Conservation (phyloP, 2,113 vertebrate species). For the Saguinus imperator region DNA sequence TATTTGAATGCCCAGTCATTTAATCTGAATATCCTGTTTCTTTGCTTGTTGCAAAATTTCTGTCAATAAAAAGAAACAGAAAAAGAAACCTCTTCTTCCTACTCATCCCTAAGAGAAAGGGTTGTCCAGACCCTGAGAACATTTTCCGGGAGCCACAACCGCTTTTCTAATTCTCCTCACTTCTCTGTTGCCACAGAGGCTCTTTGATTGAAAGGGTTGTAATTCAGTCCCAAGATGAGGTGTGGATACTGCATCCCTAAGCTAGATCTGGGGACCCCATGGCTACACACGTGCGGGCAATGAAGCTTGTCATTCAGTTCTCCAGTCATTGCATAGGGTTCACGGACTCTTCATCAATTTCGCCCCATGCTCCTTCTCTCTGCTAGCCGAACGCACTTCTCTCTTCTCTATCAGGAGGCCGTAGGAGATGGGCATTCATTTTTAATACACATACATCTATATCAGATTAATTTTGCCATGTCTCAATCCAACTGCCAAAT, state of each 20-base stretch:
- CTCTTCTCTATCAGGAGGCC: neutral
- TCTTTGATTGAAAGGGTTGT: neutral
- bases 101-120: neutral
- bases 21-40: neutral
- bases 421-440: neutral
- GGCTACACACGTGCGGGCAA: neutral
- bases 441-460: neutral
- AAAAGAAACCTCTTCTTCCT: neutral
- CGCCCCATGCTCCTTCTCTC: fast-evolving
- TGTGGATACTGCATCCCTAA: neutral
- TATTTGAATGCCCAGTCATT: constrained; percentile 12
- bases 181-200: neutral
- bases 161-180: neutral
- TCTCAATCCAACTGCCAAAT: neutral
- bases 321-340: neutral
- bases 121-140: neutral
- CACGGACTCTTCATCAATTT: neutral
- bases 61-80: neutral
- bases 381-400: neutral
- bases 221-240: neutral
- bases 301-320: neutral
- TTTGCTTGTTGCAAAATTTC: neutral
- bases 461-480: neutral
- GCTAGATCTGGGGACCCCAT: neutral
- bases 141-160: fast-evolving